Conservation (phyloP, 1,140 invertebrate species). For the Hylaeus volcanicus region DNA sequence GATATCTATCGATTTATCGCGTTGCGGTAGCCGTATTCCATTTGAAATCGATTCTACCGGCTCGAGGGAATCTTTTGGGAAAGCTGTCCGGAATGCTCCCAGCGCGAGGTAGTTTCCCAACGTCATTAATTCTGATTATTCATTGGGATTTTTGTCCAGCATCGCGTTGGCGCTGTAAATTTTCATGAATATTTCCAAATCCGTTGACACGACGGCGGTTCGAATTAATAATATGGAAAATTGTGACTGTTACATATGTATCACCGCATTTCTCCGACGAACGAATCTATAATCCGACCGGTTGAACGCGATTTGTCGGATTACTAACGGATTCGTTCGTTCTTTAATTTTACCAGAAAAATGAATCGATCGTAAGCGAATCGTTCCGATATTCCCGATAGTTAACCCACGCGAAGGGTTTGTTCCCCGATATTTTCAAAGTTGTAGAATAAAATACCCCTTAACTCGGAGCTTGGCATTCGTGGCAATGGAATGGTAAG, state of each 20-base stretch:
- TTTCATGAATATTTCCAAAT: conserved; percentile 20
- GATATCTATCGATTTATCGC: not conserved
- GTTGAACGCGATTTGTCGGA: not conserved
- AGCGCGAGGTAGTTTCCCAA: not conserved
- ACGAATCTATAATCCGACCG: not conserved
- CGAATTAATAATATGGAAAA: conserved; percentile 26
- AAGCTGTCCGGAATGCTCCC: too few species aligned
- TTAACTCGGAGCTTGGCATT: too few species aligned
- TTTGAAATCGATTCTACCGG: not conserved
- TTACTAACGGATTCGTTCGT: not conserved
- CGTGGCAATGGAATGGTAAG: too few species aligned
- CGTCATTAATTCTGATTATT: conserved; percentile 36
- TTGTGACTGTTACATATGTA: conserved; percentile 18
- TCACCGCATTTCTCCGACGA: not conserved
- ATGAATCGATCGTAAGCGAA: too few species aligned
- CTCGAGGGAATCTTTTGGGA: not conserved
- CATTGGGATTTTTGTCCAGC: conserved; percentile 2
- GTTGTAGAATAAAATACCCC: too few species aligned
- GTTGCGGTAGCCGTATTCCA: too few species aligned
- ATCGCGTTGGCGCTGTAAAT: conserved; percentile 9
- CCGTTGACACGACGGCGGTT: not conserved
- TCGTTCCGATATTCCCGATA: too few species aligned
- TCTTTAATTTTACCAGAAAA: not conserved
- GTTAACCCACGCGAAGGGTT: too few species aligned
- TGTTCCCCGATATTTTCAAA: too few species aligned